These are phyloP conservation scores for Ibidorhyncha struthersii DNA, from an alignment of 2,113 vertebrate species.

Conservation along the genomic window DNA sequence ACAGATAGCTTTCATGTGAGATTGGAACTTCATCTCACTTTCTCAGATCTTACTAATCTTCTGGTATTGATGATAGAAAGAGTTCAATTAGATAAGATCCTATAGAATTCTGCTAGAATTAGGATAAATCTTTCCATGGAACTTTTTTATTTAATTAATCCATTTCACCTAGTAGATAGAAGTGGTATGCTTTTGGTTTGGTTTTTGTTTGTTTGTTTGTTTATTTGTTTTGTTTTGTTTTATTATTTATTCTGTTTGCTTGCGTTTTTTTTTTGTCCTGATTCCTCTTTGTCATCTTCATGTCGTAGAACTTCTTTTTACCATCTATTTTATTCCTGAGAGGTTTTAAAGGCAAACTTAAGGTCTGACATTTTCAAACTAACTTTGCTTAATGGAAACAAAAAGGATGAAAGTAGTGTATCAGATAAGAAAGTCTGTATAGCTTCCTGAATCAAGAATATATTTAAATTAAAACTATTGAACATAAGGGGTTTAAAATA, in stretches of 20 bases:
- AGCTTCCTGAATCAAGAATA: neutral
- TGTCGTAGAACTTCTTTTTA: accelerated
- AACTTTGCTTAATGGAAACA: neutral
- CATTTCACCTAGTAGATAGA: neutral
- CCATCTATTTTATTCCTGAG: accelerated
- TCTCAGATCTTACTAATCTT: neutral
- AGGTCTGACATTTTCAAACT: neutral
- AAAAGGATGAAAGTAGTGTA: neutral
- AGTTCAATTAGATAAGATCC: neutral
- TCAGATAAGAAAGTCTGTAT: neutral
- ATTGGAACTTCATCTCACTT: neutral
- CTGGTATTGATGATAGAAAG: neutral
- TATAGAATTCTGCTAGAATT: neutral
- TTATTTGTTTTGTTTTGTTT: no score
- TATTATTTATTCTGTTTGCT: neutral
- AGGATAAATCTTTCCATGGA: neutral
- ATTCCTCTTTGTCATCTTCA: neutral
- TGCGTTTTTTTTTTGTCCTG: neutral
- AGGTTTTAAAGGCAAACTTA: neutral
- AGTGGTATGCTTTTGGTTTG: accelerated
- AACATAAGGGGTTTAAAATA: neutral
- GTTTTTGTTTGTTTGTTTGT: neutral
- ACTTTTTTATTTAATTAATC: neutral
- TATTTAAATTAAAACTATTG: neutral
- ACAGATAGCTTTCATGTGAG: neutral